Conservation (phyloP, 2,113 vertebrate species). For the Rallus limicola region DNA sequence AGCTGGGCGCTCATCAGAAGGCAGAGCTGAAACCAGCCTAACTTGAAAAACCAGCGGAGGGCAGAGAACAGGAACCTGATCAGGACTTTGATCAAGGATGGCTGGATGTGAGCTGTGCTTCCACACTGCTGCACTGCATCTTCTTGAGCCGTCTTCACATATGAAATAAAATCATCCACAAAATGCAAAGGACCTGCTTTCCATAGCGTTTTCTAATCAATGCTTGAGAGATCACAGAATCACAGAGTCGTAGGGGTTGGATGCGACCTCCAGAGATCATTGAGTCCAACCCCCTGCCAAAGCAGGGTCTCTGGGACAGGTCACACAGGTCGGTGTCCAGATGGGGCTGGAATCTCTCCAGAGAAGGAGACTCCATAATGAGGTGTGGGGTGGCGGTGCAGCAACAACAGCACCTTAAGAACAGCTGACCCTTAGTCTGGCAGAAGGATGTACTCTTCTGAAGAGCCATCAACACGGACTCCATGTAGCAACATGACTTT, state of each 20-base stretch:
- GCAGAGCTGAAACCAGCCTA: neutral
- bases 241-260: no score
- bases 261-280: no score
- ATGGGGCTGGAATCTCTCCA: no score
- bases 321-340: no score
- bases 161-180: neutral
- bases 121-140: neutral
- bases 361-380: no score
- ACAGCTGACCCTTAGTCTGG: neutral
- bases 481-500: neutral
- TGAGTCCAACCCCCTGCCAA: no score
- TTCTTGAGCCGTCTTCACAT: neutral
- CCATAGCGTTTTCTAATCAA: fast-evolving
- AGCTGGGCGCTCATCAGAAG: neutral
- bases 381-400: neutral
- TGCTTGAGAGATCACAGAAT: neutral
- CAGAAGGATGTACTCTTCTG: neutral
- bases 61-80: neutral
- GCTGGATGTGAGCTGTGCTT: neutral
- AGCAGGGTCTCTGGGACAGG: no score
- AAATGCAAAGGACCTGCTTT: neutral
- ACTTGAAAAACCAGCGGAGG: neutral
- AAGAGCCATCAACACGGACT: neutral
- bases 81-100: neutral
- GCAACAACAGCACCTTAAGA: neutral